Evolutionary conservation across 2,113 vertebrate genomes (phyloP).

Genomic region (Oncorhynchus gorbuscha): DNA sequence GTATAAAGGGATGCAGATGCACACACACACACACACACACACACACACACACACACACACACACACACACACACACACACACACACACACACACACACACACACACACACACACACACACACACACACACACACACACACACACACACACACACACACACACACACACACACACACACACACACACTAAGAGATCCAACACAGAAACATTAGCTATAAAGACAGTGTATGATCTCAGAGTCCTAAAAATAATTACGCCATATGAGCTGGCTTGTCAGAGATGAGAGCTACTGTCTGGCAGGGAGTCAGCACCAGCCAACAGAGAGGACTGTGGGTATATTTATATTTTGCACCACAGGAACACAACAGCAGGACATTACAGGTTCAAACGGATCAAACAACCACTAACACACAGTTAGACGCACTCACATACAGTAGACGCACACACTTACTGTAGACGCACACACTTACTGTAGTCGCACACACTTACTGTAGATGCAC

Average conservation of each 20-base stretch:
- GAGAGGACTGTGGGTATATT: slow-evolving; percentile 39
- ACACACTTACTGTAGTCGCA: neutral
- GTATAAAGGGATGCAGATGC: neutral
- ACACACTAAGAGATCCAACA: neutral
- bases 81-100: slow-evolving; percentile 13
- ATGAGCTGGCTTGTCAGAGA: neutral
- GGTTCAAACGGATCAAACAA: slow-evolving; percentile 2
- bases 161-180: neutral
- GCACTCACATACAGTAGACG: too few relatives aligned
- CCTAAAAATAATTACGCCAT: neutral
- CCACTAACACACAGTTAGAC: neutral
- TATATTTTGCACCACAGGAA: slow-evolving; percentile 31
- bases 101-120: slow-evolving; percentile 19
- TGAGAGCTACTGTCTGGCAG: neutral
- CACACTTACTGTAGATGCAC: neutral
- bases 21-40: neutral
- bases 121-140: neutral
- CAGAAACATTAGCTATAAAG: too few relatives aligned
- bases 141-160: neutral
- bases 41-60: neutral
- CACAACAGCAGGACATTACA: slow-evolving; percentile 39
- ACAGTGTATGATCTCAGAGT: neutral
- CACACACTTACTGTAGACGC: too few relatives aligned
- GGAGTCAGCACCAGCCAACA: slow-evolving; percentile 2
- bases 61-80: neutral